phyloP scores from a whole-genome alignment of 2,113 vertebrate genomes.

The Poeciliopsis retropinna region DNA sequence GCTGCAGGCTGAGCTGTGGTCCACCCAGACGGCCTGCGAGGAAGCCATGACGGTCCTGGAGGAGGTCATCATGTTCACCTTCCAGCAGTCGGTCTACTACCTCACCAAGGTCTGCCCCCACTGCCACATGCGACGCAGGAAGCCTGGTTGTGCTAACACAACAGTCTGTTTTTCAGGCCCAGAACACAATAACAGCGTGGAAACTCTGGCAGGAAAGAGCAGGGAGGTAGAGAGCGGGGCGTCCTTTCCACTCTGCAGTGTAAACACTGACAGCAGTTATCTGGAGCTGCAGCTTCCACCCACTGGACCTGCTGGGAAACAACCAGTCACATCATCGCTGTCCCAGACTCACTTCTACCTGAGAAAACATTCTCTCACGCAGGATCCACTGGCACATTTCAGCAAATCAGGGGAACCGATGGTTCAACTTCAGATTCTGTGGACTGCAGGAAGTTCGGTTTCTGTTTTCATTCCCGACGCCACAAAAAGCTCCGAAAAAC shows the following conservation, averaged over 20 bases:
- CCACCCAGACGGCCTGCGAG: conserved; percentile 76
- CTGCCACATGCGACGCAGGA: conserved; percentile 61
- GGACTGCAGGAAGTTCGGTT: too few relatives aligned
- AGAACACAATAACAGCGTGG: conserved; percentile 58
- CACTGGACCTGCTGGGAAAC: background rate
- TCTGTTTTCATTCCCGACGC: too few relatives aligned
- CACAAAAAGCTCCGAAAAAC: too few relatives aligned
- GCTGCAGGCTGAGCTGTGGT: conserved; percentile 67
- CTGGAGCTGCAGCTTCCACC: conserved; percentile 22
- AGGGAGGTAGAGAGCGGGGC: conserved; percentile 41
- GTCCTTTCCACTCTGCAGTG: conserved; percentile 48
- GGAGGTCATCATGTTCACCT: conserved; percentile 86
- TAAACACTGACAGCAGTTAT: conserved; percentile 54
- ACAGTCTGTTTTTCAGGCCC: conserved; percentile 59
- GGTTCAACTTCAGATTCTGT: too few relatives aligned
- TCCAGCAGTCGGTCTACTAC: conserved; percentile 85
- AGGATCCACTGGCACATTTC: too few relatives aligned
- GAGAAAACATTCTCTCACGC: background rate
- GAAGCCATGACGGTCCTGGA: conserved; percentile 84
- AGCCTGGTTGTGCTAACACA: conserved; percentile 51
- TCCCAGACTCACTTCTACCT: too few relatives aligned
- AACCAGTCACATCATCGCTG: too few relatives aligned
- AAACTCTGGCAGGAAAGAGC: conserved; percentile 59
- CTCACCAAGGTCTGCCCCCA: conserved; percentile 79
- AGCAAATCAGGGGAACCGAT: too few relatives aligned